Percentiles rank a stretch among this genome's conserved stretches.
Evolutionary conservation across 2,113 vertebrate species (phyloP).

Genomic region (Carassius gibelio): DNA sequence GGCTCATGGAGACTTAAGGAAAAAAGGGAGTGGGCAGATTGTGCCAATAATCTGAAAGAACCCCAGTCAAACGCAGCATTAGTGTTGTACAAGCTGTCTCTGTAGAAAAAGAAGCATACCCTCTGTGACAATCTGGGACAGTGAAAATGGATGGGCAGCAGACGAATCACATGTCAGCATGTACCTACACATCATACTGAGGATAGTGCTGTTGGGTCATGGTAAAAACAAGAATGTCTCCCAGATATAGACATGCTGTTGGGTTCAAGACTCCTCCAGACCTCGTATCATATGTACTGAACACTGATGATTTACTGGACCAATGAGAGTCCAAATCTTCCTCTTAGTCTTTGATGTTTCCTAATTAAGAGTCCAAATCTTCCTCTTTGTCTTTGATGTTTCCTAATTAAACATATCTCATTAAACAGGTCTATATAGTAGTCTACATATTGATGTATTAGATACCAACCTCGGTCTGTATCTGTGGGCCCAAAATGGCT

Average conservation of each 20-base stretch:
- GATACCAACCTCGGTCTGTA: conserved; percentile 11
- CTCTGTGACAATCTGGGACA: background rate
- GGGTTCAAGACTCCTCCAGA: conserved; percentile 81
- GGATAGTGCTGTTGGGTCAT: conserved; percentile 81
- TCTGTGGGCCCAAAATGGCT: conserved; percentile 12
- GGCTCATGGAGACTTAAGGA: conserved; percentile 77
- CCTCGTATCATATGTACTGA: background rate
- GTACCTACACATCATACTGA: conserved; percentile 83
- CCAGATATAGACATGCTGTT: conserved; percentile 75
- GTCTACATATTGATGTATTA: background rate
- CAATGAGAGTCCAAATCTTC: conserved; percentile 41
- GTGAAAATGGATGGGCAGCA: background rate
- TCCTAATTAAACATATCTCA: background rate
- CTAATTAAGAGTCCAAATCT: conserved; percentile 41
- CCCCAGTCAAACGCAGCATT: conserved; percentile 87
- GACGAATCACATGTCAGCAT: background rate
- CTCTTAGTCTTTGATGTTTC: conserved; percentile 34
- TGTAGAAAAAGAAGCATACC: conserved; percentile 59
- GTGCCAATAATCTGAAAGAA: conserved; percentile 74
- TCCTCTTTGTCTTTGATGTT: conserved; percentile 40
- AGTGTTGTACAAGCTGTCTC: conserved; percentile 87
- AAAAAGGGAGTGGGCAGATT: conserved; percentile 72
- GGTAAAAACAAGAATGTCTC: conserved; percentile 77
- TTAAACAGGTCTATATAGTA: no score
- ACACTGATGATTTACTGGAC: conserved; percentile 33